Base-by-base conservation (phyloP, 2,113 vertebrate genomes). In the Orcinus orca region DNA sequence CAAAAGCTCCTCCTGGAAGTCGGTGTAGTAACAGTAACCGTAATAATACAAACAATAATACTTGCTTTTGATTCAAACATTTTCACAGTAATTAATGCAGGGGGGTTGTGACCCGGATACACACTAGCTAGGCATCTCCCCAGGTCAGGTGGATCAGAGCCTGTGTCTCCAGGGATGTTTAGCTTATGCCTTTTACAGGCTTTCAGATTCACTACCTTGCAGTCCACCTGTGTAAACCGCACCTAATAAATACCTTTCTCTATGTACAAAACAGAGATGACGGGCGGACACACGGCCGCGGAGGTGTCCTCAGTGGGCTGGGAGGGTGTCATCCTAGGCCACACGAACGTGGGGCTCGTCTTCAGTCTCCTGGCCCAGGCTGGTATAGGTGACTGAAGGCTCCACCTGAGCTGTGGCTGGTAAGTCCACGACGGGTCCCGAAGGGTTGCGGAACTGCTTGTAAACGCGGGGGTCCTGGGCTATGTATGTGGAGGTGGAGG, bases 381-480 rank as follows among this genome's bases (percentile, higher is more conserved):
- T 99, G 98, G 99, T 99, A 97, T 99, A 99, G 65, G 99, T 99
- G 95, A 99, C 99, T 0, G 99, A 99, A 82, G 99, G 99, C 97
- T 99, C 99, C 98, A 99, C 97, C 87, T 99, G 98, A 58, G 99
- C 97, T 0, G 98, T 96, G 50, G 98, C 96, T 73, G 99, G 98
- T 47, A 98, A 98, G 98, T 99, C 99, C 60, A 98, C 97, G 31
- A 98, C 98, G n/a, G 99, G 99, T 97, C 99, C 99, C 0, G 99
- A 98, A n/a, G 99, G 98, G 70, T 99, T 99, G 93, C 99, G 99
- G 87, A 99, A 99, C 98, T 99, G 99, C 99, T 99, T 99, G 98
- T 99, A 99, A 94, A 99, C 99, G 0, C 99, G 99, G 12, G 99
- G 99, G 97, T 99, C 99, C 97, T 99, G 99, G 97, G 99, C 99